phyloP scores from a whole-genome alignment of 2,888 invertebrate genomes.

The Morpho helenor region DNA sequence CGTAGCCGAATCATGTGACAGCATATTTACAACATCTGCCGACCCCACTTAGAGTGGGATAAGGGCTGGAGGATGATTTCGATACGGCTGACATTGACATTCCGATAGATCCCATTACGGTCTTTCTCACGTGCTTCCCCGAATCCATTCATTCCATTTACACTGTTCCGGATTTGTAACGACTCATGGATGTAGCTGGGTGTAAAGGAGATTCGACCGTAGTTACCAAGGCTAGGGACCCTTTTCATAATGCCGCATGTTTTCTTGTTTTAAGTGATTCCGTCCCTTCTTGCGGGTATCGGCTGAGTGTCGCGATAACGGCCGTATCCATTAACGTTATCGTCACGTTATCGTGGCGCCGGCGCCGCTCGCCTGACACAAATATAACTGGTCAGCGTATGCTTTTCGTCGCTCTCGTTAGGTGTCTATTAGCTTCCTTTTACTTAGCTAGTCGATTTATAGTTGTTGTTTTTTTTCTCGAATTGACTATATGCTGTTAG shows the following conservation, averaged over 20 bases:
- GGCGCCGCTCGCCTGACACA: slow-evolving; percentile 53
- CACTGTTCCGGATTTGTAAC: slow-evolving; percentile 32
- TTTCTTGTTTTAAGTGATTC: slow-evolving; percentile 33
- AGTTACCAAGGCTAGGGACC: slow-evolving; percentile 25
- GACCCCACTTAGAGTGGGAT: too few relatives aligned
- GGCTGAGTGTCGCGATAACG: slow-evolving; percentile 57
- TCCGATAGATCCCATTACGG: slow-evolving; percentile 60
- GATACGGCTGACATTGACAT: slow-evolving; percentile 62
- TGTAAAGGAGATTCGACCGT: slow-evolving; percentile 43
- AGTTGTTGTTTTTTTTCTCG: neutral
- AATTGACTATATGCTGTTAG: too few relatives aligned
- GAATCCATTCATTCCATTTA: slow-evolving; percentile 68
- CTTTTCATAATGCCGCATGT: slow-evolving; percentile 20
- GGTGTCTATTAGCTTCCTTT: slow-evolving; percentile 32
- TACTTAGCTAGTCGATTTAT: slow-evolving; percentile 22
- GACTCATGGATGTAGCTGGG: slow-evolving; percentile 25
- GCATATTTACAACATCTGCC: too few relatives aligned
- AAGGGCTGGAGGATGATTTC: slow-evolving; percentile 35
- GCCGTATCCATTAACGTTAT: slow-evolving; percentile 73
- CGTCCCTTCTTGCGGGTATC: slow-evolving; percentile 42
- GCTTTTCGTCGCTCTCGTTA: slow-evolving; percentile 46
- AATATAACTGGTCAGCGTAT: slow-evolving; percentile 55
- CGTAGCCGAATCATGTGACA: too few relatives aligned
- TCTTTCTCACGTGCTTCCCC: slow-evolving; percentile 62
- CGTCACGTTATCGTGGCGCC: slow-evolving; percentile 68